Conservation (phyloP, 2,113 vertebrate genomes). For the Gavia stellata region DNA sequence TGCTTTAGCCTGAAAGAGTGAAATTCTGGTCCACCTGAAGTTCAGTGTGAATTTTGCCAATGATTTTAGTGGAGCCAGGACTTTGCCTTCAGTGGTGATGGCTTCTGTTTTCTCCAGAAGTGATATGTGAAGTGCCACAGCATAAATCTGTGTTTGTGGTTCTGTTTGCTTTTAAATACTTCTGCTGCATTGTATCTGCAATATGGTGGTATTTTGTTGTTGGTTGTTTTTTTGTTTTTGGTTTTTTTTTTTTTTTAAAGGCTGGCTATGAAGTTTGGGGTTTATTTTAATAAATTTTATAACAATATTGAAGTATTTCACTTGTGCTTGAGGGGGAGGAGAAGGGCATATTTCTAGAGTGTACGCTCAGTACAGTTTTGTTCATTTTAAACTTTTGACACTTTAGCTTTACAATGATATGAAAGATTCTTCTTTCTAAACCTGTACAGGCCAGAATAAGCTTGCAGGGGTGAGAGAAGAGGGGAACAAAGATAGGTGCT, state of each 20-base stretch:
- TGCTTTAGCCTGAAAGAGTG: not conserved
- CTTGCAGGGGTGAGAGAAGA: not conserved
- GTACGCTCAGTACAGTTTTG: not conserved
- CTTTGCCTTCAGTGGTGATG: not conserved
- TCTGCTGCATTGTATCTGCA: slow-evolving; percentile 15
- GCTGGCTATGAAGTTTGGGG: not conserved
- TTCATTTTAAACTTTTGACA: not conserved
- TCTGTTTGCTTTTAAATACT: slow-evolving; percentile 40
- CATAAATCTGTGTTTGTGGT: not conserved
- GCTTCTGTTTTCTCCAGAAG: not conserved
- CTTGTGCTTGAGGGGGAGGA: not conserved
- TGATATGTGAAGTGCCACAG: not conserved
- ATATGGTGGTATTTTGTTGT: not conserved
- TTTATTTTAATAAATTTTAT: not conserved
- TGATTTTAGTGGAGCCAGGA: not conserved
- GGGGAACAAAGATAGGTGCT: not conserved
- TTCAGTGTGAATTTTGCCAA: not conserved
- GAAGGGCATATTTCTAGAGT: not conserved
- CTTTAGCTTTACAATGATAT: not conserved
- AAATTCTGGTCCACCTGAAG: slow-evolving; percentile 24
- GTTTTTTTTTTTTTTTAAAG: not conserved
- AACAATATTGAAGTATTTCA: not conserved
- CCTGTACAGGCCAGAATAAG: not conserved
- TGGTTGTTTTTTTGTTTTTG: not conserved
- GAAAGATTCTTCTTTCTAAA: not conserved